phyloP scores from a whole-genome alignment of 2,797 vertebrate genomes.

The Tapirus indicus region DNA sequence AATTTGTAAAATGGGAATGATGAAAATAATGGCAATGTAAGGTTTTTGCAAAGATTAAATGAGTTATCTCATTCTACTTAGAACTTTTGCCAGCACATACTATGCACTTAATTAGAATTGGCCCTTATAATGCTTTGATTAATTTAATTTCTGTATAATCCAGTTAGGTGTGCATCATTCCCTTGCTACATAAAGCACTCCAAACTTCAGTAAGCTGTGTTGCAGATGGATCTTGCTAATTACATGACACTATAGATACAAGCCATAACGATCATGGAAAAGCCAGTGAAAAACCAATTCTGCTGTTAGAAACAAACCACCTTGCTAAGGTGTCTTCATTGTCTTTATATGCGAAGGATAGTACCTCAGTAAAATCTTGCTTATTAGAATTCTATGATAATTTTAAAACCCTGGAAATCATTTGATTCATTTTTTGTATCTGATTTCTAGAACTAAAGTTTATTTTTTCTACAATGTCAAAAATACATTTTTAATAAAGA shows the following conservation, averaged over 20 bases:
- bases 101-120: background rate
- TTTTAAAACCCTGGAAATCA: background rate
- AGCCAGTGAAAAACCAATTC: background rate
- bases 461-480: background rate
- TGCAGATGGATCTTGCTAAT: background rate
- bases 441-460: background rate
- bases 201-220: background rate
- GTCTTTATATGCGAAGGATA: background rate
- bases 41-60: background rate
- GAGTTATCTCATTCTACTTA: background rate
- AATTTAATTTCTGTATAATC: background rate
- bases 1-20: background rate
- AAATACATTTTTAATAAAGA: background rate
- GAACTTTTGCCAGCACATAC: background rate
- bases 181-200: background rate
- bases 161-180: background rate
- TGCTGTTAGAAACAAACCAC: background rate
- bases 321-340: background rate
- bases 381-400: background rate
- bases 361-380: background rate
- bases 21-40: background rate
- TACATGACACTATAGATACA: background rate
- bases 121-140: background rate
- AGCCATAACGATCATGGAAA: background rate
- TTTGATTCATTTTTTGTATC: background rate